Conservation (phyloP, 2,797 vertebrate species). For the Sebastes steindachneri region DNA sequence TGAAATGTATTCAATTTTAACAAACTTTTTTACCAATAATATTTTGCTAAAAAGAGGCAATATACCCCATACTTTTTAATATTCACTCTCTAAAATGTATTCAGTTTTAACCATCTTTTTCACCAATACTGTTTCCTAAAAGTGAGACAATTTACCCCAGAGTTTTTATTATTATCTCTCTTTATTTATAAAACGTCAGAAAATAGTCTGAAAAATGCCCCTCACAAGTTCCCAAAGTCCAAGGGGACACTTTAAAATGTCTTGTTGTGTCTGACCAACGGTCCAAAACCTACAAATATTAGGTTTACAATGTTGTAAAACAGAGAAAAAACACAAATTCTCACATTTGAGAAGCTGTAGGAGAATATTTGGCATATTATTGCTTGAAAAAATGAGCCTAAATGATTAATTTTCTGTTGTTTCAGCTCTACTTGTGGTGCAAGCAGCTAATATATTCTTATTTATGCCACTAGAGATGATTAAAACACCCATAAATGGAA, state of each 20-base stretch:
- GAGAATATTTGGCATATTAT: neutral
- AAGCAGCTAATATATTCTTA: neutral
- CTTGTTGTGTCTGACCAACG: neutral
- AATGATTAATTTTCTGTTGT: neutral
- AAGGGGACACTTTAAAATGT: neutral
- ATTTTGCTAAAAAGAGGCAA: too few species aligned
- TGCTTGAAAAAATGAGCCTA: neutral
- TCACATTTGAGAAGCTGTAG: neutral
- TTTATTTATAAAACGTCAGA: neutral
- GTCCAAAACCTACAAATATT: neutral
- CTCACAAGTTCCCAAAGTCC: neutral
- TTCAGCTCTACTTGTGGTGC: neutral
- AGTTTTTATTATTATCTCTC: neutral
- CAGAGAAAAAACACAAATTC: neutral
- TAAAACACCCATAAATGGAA: neutral
- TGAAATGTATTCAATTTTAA: too few species aligned
- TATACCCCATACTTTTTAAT: too few species aligned
- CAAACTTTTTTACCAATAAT: too few species aligned
- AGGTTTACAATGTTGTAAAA: neutral
- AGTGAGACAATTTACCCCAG: too few species aligned
- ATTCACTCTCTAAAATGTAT: too few species aligned
- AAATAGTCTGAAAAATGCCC: neutral
- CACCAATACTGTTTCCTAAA: too few species aligned
- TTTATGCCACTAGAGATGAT: neutral
- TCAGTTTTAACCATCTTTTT: too few species aligned